Evolutionary conservation across 2,888 invertebrate genomes (phyloP).

Genomic region (Drosophila neotestacea): DNA sequence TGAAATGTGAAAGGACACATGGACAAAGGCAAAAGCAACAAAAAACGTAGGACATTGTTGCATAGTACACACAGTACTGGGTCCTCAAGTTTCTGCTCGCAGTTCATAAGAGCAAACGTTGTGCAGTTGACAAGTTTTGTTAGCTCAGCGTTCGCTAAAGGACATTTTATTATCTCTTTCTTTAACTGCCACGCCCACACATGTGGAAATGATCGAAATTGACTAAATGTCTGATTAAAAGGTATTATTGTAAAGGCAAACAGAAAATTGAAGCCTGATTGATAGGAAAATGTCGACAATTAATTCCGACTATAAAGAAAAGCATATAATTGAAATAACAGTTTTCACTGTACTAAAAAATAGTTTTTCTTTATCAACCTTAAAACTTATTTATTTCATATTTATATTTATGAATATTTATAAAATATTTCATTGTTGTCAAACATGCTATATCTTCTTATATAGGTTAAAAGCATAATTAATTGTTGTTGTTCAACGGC

Average conservation of each 20-base stretch:
- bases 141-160: constrained; percentile 29
- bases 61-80: constrained; percentile 29
- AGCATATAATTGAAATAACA: not conserved
- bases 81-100: constrained; percentile 15
- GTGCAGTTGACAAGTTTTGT: constrained; percentile 71
- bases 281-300: too few relatives aligned
- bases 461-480: too few relatives aligned
- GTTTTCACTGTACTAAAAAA: too few relatives aligned
- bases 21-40: constrained; percentile 25
- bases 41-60: constrained; percentile 62
- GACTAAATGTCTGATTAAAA: constrained; percentile 41
- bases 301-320: too few relatives aligned
- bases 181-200: constrained; percentile 19
- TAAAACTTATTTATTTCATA: too few relatives aligned
- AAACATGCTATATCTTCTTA: too few relatives aligned
- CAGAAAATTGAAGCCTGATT: not conserved
- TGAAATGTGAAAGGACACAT: constrained; percentile 37
- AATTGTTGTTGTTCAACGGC: too few relatives aligned
- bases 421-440: too few relatives aligned
- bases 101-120: constrained; percentile 32
- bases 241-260: constrained; percentile 37
- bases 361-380: too few relatives aligned
- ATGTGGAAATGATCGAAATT: constrained; percentile 20
- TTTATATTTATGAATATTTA: too few relatives aligned
- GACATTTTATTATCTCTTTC: constrained; percentile 8